A percentile compares a stretch with the other conserved stretches of the same genome.
Evolutionary conservation across 1,140 invertebrate species (phyloP).

Genomic region (Diachasma alloeum): DNA sequence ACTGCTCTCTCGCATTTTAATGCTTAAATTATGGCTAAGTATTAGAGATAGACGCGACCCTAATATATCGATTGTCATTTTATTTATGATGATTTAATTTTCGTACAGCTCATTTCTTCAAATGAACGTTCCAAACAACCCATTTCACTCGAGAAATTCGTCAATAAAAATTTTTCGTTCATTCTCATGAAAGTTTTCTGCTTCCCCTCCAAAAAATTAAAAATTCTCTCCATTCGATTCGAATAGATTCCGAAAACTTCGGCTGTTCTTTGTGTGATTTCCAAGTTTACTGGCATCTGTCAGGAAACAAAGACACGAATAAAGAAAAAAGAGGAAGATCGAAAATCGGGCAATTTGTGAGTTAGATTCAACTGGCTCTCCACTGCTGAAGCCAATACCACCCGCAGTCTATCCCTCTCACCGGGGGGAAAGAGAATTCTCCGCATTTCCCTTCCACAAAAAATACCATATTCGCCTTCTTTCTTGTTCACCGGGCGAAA

Average conservation of each 20-base stretch:
- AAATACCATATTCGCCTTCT: background rate
- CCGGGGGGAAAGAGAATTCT: too few species aligned
- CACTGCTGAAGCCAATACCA: background rate
- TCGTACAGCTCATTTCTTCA: background rate
- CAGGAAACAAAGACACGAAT: background rate
- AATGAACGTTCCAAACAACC: background rate
- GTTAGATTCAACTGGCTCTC: background rate
- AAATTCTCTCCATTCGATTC: constrained; percentile 28
- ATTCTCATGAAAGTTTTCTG: background rate
- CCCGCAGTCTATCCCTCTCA: background rate
- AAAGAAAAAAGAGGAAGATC: background rate
- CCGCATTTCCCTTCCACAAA: background rate
- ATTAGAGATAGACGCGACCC: constrained; percentile 53
- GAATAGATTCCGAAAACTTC: constrained; percentile 40
- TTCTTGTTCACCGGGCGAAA: constrained; percentile 19
- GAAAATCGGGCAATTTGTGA: background rate
- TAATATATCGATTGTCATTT: background rate
- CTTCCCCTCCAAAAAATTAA: background rate
- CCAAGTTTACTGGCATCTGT: background rate
- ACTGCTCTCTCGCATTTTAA: constrained; percentile 61
- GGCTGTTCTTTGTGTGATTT: constrained; percentile 43
- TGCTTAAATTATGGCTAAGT: constrained; percentile 63
- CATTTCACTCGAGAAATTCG: background rate
- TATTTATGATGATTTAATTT: background rate
- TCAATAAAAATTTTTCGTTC: background rate